Conservation (phyloP, 2,113 vertebrate species). For the Oreochromis niloticus region DNA sequence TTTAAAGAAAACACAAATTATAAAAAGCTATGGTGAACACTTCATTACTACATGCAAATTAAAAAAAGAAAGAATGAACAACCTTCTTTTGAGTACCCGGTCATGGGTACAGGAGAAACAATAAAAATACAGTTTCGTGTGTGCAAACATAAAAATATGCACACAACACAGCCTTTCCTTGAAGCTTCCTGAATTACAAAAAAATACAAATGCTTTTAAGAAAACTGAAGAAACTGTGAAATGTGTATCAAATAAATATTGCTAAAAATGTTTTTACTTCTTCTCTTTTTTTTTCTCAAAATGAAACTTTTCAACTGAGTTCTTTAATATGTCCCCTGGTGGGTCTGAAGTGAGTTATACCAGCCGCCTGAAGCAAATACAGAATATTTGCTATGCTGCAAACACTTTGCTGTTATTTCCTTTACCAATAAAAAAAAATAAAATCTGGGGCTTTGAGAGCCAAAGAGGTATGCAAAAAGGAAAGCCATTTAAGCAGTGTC, state of each 20-base stretch:
- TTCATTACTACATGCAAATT: not conserved
- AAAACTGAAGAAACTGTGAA: not conserved
- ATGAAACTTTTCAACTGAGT: conserved; percentile 1
- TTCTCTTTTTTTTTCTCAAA: not conserved
- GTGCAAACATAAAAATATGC: not conserved
- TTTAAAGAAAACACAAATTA: not conserved
- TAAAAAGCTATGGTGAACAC: not conserved
- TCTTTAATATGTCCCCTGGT: conserved; percentile 31
- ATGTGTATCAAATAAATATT: conserved; percentile 12
- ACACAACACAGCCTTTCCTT: not conserved
- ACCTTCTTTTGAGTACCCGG: not conserved
- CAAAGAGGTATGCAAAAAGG: not conserved
- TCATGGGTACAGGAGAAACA: not conserved
- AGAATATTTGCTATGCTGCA: conserved; percentile 19
- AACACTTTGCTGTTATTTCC: conserved; percentile 11
- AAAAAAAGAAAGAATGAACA: not conserved
- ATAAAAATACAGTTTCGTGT: not conserved
- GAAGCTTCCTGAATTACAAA: not conserved
- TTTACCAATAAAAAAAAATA: conserved; percentile 6
- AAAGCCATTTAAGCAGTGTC: not conserved
- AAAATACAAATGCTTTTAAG: not conserved
- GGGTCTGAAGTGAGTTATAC: conserved; percentile 39
- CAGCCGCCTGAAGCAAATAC: conserved; percentile 43
- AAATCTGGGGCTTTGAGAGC: not conserved
- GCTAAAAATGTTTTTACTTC: not conserved